phyloP scores from a whole-genome alignment of 2,888 invertebrate species.

The Argynnis bischoffii region DNA sequence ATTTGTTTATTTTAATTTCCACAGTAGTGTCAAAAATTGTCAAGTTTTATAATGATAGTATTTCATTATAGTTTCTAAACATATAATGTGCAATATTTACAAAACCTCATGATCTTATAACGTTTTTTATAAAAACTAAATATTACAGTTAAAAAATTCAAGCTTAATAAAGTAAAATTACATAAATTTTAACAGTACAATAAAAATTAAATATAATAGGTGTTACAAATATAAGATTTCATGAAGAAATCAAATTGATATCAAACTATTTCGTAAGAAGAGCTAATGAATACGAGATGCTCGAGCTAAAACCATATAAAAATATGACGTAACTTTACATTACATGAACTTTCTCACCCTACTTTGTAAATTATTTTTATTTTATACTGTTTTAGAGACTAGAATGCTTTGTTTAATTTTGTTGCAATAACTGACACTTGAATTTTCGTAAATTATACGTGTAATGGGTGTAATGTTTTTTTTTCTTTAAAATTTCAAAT shows the following conservation, averaged over 20 bases:
- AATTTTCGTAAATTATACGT: slow-evolving; percentile 37
- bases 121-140: not conserved
- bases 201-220: slow-evolving; percentile 13
- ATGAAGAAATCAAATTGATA: slow-evolving; percentile 13
- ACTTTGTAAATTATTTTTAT: slow-evolving; percentile 10
- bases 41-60: too few species aligned
- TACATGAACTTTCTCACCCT: slow-evolving; percentile 29
- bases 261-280: slow-evolving; percentile 28
- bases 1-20: too few species aligned
- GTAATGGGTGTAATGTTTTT: slow-evolving; percentile 25
- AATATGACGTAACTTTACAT: slow-evolving; percentile 36
- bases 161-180: slow-evolving; percentile 6
- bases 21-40: too few species aligned
- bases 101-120: not conserved
- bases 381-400: slow-evolving; percentile 10
- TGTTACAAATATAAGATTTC: slow-evolving; percentile 8
- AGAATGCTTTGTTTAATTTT: slow-evolving; percentile 6
- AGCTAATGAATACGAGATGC: slow-evolving; percentile 38
- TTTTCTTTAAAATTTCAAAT: slow-evolving; percentile 27
- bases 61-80: too few species aligned
- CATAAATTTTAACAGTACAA: slow-evolving; percentile 3
- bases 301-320: slow-evolving; percentile 30
- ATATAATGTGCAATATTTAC: too few species aligned
- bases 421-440: slow-evolving; percentile 25
- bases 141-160: not conserved